These are phyloP conservation scores for Apotomis turbidana DNA, from an alignment of 2,888 invertebrate species.

Conservation along the genomic window DNA sequence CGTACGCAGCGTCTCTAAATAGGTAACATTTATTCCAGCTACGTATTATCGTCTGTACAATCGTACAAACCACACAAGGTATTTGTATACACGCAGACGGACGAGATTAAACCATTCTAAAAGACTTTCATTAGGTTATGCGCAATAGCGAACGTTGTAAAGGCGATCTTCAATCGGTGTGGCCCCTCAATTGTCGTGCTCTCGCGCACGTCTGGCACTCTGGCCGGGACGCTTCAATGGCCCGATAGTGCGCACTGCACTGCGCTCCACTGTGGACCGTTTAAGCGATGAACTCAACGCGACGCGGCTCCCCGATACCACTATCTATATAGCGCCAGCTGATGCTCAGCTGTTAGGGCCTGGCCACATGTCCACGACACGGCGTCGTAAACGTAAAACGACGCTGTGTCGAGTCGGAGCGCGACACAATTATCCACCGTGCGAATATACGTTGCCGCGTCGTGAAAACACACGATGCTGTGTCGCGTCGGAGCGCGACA, in stretches of 20 bases:
- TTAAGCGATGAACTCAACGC: conserved; percentile 73
- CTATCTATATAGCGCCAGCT: conserved; percentile 54
- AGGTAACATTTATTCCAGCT: neutral
- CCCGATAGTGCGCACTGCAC: conserved; percentile 51
- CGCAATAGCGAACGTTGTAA: conserved; percentile 55
- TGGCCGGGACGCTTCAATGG: conserved; percentile 56
- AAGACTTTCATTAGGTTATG: conserved; percentile 60
- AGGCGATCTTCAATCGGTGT: conserved; percentile 61
- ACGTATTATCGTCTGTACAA: conserved; percentile 3
- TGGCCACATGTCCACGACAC: too few species aligned
- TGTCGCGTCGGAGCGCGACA: too few species aligned
- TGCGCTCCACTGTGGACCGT: conserved; percentile 50
- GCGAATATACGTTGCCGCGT: too few species aligned
- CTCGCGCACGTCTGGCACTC: conserved; percentile 53
- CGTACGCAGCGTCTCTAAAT: conserved; percentile 9
- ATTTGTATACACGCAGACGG: conserved; percentile 15
- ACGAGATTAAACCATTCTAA: conserved; percentile 44
- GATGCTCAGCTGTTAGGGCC: conserved; percentile 75
- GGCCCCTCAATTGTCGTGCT: conserved; percentile 68
- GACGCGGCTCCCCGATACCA: conserved; percentile 46
- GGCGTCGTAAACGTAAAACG: too few species aligned
- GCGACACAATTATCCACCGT: too few species aligned
- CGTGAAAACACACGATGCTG: too few species aligned
- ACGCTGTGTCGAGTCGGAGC: too few species aligned
- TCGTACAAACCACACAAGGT: conserved; percentile 22